Evolutionary conservation across 1,140 invertebrate species (phyloP), one percentile per base, ranked within the genome.

Genomic region (Laupala kohalensis): DNA sequence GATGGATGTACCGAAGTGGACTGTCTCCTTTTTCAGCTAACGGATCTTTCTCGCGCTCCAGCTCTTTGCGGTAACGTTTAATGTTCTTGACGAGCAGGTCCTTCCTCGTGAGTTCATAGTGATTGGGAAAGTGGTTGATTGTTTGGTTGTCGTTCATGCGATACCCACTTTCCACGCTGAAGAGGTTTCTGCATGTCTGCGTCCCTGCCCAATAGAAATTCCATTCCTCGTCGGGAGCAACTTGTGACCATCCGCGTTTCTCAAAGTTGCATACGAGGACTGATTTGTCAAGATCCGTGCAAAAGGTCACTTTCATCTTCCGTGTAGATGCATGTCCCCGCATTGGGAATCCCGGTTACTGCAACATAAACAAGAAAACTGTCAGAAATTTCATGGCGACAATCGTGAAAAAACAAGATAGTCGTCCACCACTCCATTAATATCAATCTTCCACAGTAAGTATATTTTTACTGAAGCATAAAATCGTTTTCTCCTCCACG

Each of bases 191-290:
- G 74, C 94, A 94, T 6, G 91, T 96, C 76, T 92, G 90, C 6
- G 94, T 94, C 12, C 90, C 92, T 2, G 95, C 92, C 95, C 95
- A 98, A 80, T 97, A 97, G 80, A 97, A 95, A 80, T 97, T 95
- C 95, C 95, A 98, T 76, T 97, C 94, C 78, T 98, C 95, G 75
- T 97, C 94, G 1, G 92, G 89, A 23, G 88, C 88, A 13, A 97
- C 95, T 83, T 94, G 91, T 26, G 87, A 84, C 95, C 95, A 98
- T 6, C 93, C 94, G 74, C 94, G 83, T 80, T 95, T 92, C 77
- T 97, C 94, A 79, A 96, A 97, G 81, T 97, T 97, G 75, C 92
- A 91, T 63, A 94, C 87, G 72, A 97, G 84, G 4, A 97, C 95
- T n/a, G 94, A 96, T 80, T 97, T 97, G 77, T 97, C 95, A 78